These are phyloP conservation scores for Laticauda laticaudata DNA, from an alignment of 2,113 vertebrate species.

Conservation along the genomic window DNA sequence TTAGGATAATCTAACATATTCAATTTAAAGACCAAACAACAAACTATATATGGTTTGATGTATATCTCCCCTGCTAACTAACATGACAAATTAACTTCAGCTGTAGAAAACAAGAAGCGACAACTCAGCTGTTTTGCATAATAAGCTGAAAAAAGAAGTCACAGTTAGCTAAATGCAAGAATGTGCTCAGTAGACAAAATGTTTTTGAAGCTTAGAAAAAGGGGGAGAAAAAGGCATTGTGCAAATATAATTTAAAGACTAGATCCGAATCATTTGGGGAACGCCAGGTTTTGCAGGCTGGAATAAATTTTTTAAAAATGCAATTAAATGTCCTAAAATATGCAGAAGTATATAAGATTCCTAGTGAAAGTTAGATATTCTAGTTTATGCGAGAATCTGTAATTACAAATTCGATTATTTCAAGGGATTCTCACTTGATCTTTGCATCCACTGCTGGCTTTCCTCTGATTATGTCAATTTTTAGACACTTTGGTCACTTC, in stretches of 20 bases:
- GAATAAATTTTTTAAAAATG: constrained; percentile 7
- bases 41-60: not conserved
- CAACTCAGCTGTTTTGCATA: constrained; percentile 33
- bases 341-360: not conserved
- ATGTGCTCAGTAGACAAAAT: constrained; percentile 22
- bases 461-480: not conserved
- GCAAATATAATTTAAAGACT: constrained; percentile 15
- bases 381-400: not conserved
- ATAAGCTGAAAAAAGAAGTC: constrained; percentile 18
- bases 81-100: constrained; percentile 31
- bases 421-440: not conserved
- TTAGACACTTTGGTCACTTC: not conserved
- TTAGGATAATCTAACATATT: not conserved
- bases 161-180: constrained; percentile 22
- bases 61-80: constrained; percentile 2
- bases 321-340: not conserved
- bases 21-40: not conserved
- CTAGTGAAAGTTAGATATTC: not conserved
- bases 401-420: not conserved
- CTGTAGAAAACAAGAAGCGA: constrained; percentile 2
- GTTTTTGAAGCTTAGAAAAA: not conserved
- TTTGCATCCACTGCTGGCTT: not conserved
- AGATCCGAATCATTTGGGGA: not conserved
- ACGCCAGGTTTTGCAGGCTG: not conserved
- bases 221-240: not conserved